These are phyloP conservation scores for Drosophila triauraria DNA, from an alignment of 1,140 invertebrate genomes.

Conservation along the genomic window DNA sequence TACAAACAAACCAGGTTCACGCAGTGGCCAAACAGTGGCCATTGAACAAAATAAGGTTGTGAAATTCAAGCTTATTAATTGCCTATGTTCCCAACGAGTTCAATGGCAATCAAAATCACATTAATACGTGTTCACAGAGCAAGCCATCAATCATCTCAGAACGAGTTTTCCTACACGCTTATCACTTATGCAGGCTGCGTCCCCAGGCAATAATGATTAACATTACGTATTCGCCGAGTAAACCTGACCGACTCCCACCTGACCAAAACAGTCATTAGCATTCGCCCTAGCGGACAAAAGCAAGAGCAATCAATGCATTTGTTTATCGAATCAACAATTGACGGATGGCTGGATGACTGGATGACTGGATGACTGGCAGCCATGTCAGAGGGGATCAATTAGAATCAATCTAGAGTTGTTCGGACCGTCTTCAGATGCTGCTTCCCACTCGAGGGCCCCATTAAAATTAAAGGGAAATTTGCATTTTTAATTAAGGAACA, in stretches of 20 bases:
- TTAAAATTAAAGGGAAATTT: slow-evolving; percentile 69
- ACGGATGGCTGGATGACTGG: slow-evolving; percentile 22
- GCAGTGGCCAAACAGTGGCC: not conserved
- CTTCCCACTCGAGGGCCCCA: slow-evolving; percentile 18
- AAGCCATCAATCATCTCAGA: slow-evolving; percentile 32
- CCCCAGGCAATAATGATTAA: slow-evolving; percentile 28
- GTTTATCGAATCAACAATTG: slow-evolving; percentile 55
- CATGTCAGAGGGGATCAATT: slow-evolving; percentile 62
- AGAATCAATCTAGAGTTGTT: slow-evolving; percentile 58
- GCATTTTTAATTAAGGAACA: slow-evolving; percentile 74
- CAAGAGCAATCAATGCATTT: slow-evolving; percentile 63
- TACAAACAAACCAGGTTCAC: slow-evolving; percentile 17
- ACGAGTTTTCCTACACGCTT: not conserved
- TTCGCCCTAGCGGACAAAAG: slow-evolving; percentile 16
- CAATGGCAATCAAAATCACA: slow-evolving; percentile 1
- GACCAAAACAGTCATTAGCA: slow-evolving; percentile 50
- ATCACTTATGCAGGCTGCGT: slow-evolving; percentile 27
- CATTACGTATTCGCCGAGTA: slow-evolving; percentile 43
- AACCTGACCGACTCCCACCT: slow-evolving; percentile 46
- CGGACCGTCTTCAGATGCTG: not conserved
- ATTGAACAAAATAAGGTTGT: slow-evolving; percentile 2
- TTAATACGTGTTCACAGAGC: not conserved
- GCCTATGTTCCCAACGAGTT: not conserved
- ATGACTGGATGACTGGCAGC: slow-evolving; percentile 46
- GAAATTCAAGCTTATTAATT: not conserved